Percentiles rank a stretch among this genome's conserved stretches.
Conservation (phyloP, 2,888 invertebrate genomes). For the Sabellastarte sp. region DNA sequence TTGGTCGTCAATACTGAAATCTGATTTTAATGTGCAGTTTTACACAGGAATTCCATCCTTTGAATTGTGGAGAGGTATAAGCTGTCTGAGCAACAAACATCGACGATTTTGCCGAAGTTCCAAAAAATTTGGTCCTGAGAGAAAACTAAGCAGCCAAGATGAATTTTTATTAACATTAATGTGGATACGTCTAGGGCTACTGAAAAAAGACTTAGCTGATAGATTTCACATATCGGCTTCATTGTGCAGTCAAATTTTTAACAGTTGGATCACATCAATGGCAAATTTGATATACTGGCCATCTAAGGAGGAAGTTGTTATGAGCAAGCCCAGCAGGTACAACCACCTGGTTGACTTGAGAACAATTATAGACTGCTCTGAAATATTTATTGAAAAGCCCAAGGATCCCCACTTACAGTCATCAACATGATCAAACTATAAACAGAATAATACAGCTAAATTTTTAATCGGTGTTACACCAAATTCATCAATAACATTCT, state of each 20-base stretch:
- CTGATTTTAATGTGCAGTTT: no score
- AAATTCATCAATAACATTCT: conserved; percentile 9
- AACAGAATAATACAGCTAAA: conserved; percentile 13
- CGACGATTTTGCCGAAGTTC: no score
- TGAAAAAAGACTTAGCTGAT: neutral
- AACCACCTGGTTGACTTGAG: neutral
- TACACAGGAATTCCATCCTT: no score
- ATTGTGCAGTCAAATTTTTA: neutral
- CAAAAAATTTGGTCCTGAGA: neutral
- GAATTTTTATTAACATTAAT: neutral
- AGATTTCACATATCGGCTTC: neutral
- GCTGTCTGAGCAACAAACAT: no score
- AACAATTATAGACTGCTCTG: neutral
- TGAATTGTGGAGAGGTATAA: no score
- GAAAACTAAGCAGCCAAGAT: neutral
- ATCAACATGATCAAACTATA: conserved; percentile 12
- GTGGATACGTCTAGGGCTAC: neutral
- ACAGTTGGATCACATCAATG: neutral
- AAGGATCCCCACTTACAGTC: neutral
- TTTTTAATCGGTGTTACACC: conserved; percentile 9
- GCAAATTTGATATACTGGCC: neutral
- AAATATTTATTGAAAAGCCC: neutral
- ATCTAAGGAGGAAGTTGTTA: neutral
- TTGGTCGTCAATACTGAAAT: no score
- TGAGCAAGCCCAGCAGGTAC: neutral